These are phyloP conservation scores for Cepaea hortensis DNA, from an alignment of 2,888 invertebrate genomes.

Conservation along the genomic window DNA sequence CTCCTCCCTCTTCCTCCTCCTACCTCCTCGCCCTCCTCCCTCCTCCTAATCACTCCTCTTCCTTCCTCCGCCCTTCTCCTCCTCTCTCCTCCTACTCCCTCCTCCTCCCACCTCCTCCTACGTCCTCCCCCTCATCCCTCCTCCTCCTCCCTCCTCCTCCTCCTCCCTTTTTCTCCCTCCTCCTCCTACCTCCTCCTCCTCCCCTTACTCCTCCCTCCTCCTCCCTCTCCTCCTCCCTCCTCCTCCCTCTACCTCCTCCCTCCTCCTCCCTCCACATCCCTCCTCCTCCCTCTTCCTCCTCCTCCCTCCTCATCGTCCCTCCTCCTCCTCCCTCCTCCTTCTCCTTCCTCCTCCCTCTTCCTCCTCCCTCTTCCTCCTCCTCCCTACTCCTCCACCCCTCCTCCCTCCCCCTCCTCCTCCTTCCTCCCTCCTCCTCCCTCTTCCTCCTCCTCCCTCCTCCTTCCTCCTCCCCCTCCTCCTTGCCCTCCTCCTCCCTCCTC, in stretches of 20 bases:
- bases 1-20: no score
- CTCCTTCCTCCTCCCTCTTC: not conserved
- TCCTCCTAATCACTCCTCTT: no score
- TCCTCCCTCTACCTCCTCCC: not conserved
- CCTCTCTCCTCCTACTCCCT: no score
- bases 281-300: no score
- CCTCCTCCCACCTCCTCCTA: no score
- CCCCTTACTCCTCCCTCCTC: not conserved
- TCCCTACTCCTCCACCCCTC: no score
- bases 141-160: not conserved
- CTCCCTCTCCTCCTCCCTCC: not conserved
- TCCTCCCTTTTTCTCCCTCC: not conserved
- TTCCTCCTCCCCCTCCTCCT: not conserved
- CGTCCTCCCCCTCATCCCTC: no score
- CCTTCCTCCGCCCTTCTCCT: no score
- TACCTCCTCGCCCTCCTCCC: no score
- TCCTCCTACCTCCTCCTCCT: no score
- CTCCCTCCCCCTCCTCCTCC: not conserved
- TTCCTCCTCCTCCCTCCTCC: not conserved
- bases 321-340: not conserved
- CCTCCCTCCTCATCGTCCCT: no score
- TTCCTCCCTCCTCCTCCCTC: not conserved
- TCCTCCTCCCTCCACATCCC: not conserved
- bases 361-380: slow-evolving; percentile 17
- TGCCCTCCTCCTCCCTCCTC: not conserved